Evolutionary conservation across 35 echinoderm and acorn worm species (phyloP), one percentile per base, ranked within the genome.

Genomic region (Ptychodera flava): DNA sequence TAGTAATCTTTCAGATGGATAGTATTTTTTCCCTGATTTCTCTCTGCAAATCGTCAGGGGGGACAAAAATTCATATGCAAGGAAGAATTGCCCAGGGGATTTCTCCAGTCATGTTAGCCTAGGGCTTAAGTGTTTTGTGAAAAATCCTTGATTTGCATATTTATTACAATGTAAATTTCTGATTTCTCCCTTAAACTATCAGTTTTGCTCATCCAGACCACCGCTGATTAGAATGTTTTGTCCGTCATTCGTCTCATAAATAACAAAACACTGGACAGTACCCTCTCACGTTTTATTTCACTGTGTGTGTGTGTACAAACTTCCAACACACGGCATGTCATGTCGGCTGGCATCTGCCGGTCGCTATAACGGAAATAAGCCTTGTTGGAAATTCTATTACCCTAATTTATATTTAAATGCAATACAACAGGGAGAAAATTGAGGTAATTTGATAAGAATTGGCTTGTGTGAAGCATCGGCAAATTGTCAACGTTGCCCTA

Each of bases 141-240:
- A 64, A 64, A 22, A 22, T 64, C 6, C 45, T 64, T 12, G 6
- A 64, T 64, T 64, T 64, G 22, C 45, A 64, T 64, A 64, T 64
- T 64, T 64, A 64, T 64, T 64, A 64, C 45, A 64, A 64, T 64
- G 45, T 64, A 64, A 64, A 64, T 64, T 64, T 64, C 45, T 64
- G 45, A 64, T 64, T 64, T 64, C 45, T 64, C 6, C 45, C 45
- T 22, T 12, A 64, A 64, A 64, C 45, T 6, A 64, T n/a, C n/a
- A n/a, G n/a, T n/a, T n/a, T n/a, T n/a, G n/a, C n/a, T n/a, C n/a
- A n/a, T n/a, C n/a, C n/a, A n/a, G n/a, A n/a, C n/a, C n/a, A n/a
- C n/a, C n/a, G n/a, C n/a, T n/a, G n/a, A n/a, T n/a, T n/a, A n/a
- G n/a, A n/a, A n/a, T n/a, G n/a, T n/a, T n/a, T n/a, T n/a, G n/a